Percentiles rank a stretch among this genome's conserved stretches.
phyloP scores from a whole-genome alignment of 23 tunicate genomes.

The Botrylloides violaceus region DNA sequence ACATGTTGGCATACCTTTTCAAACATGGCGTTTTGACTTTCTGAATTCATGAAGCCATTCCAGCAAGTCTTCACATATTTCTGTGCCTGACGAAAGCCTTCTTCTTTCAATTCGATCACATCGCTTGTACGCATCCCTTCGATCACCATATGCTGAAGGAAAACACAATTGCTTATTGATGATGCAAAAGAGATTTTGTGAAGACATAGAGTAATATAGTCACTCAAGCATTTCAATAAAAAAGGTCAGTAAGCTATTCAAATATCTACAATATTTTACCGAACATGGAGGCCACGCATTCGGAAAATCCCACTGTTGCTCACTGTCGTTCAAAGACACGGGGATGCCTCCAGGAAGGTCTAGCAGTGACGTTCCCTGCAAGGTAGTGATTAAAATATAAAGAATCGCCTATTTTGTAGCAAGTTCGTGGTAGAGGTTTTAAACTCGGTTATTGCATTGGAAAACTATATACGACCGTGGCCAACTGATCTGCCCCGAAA shows the following conservation, averaged over 20 bases:
- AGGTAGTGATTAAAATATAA: no score
- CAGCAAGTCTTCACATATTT: constrained; percentile 53
- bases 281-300: constrained; percentile 93
- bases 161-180: background rate
- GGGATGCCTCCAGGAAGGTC: constrained; percentile 86
- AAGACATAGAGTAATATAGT: background rate
- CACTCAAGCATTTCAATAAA: background rate
- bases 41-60: constrained; percentile 37
- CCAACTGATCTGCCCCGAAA: no score
- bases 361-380: constrained; percentile 30
- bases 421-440: no score
- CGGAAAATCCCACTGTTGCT: constrained; percentile 94
- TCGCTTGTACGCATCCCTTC: constrained; percentile 48
- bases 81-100: constrained; percentile 65
- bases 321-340: constrained; percentile 45
- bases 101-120: constrained; percentile 18
- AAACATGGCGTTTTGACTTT: constrained; percentile 46
- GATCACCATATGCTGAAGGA: constrained; percentile 64
- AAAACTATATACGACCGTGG: no score
- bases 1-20: no score
- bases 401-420: no score
- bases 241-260: no score
- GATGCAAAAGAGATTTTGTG: no score
- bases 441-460: no score
- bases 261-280: no score